Conservation (phyloP, 2,797 vertebrate species). For the Acanthurus leucopareius region DNA sequence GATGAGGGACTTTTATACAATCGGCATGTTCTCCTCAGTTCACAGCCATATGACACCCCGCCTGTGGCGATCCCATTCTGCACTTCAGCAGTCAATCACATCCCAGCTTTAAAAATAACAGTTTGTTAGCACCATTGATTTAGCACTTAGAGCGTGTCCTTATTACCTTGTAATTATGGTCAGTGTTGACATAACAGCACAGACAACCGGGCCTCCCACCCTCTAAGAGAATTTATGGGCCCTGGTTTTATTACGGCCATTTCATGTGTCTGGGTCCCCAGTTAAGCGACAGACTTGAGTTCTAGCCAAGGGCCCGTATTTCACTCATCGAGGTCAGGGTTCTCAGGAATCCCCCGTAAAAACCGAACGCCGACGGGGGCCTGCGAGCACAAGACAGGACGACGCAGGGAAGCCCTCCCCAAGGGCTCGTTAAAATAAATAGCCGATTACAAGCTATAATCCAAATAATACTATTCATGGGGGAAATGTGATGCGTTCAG, state of each 20-base stretch:
- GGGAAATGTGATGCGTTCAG: slow-evolving; percentile 57
- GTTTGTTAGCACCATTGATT: slow-evolving; percentile 90
- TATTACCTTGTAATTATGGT: slow-evolving; percentile 90
- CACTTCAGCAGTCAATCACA: slow-evolving; percentile 86
- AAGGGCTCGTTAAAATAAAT: slow-evolving; percentile 80
- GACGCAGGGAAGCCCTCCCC: slow-evolving; percentile 76
- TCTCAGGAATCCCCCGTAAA: slow-evolving; percentile 82
- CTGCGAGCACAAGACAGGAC: slow-evolving; percentile 50
- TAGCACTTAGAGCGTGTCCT: slow-evolving; percentile 89
- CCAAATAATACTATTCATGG: slow-evolving; percentile 77
- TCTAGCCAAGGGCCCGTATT: slow-evolving; percentile 87
- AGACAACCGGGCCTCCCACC: slow-evolving; percentile 83
- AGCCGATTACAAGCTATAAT: slow-evolving; percentile 78
- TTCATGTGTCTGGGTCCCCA: slow-evolving; percentile 84
- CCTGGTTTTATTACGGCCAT: slow-evolving; percentile 86
- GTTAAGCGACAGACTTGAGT: slow-evolving; percentile 84
- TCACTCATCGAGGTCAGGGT: slow-evolving; percentile 86
- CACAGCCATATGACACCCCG: slow-evolving; percentile 82
- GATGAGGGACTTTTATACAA: slow-evolving; percentile 84
- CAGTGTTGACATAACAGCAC: slow-evolving; percentile 88
- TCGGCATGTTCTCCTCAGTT: slow-evolving; percentile 84
- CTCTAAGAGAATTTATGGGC: slow-evolving; percentile 86
- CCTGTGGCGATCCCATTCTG: slow-evolving; percentile 81
- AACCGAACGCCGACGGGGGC: slow-evolving; percentile 60
- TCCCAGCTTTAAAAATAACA: slow-evolving; percentile 87